Evolutionary conservation across 2,888 invertebrate species (phyloP), one percentile per base, ranked within the genome.

Genomic region (Myopa testacea): DNA sequence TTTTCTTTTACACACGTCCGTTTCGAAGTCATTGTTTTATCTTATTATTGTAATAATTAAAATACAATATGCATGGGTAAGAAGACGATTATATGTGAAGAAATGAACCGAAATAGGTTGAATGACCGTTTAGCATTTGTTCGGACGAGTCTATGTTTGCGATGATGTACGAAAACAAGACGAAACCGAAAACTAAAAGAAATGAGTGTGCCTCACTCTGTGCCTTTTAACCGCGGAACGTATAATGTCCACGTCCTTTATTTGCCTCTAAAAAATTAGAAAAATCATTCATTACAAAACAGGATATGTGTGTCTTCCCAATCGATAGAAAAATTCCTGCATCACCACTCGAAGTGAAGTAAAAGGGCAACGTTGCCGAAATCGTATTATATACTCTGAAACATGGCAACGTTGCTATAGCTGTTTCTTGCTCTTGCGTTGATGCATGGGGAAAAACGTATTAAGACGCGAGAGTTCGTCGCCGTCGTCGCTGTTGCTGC

Each of bases 51-150:
- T 60, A 58, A 72, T 72, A 38, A 40, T n/a, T 71, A 72, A 45
- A 45, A 45, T 45, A 8, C 45, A 45, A 45, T 45, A 10, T 45
- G 45, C 10, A 45, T 45, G 45, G 1, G 45, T 45, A 45, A 45
- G 45, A 10, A 45, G 45, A 55, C 10, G 16, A 55, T 26, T n/a
- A n/a, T 52, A 75, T 55, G 65, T n/a, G 65, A 65, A 67, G 38
- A 55, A 75, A 65, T 75, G 55, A 67, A 55, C 65, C 26, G 65
- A 75, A 65, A 10, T 58, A 75, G 69, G 75, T 75, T 75, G 75
- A 75, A 69, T 69, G 75, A 75, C 75, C 75, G 75, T 7, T 75
- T 37, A 75, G 67, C 75, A 67, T 34, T 75, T 67, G 67, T 37
- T 72, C 60, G 37, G n/a, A 10, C 67, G 75, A 67, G 62, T 67